These are phyloP conservation scores for Sinotaia quadrata DNA, from an alignment of 2,888 invertebrate species.

Conservation along the genomic window DNA sequence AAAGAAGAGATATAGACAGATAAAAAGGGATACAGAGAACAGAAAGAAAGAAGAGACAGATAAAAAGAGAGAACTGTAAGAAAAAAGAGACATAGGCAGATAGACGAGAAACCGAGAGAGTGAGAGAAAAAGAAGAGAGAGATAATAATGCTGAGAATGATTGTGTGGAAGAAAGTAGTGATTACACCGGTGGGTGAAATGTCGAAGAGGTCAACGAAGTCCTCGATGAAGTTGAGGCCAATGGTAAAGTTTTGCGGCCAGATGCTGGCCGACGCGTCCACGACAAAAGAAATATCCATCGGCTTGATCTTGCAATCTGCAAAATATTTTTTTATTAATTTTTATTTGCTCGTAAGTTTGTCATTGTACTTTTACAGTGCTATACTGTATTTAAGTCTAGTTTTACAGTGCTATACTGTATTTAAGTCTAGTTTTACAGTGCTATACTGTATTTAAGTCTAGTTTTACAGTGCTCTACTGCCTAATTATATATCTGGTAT, in stretches of 20 bases:
- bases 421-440: no score
- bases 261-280: slow-evolving; percentile 37
- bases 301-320: slow-evolving; percentile 31
- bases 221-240: slow-evolving; percentile 36
- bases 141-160: neutral
- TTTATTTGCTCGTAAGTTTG: no score
- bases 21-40: neutral
- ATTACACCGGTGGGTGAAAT: slow-evolving; percentile 33
- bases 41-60: neutral
- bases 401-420: no score
- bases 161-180: neutral
- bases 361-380: no score
- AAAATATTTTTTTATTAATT: no score
- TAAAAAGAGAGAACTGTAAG: neutral
- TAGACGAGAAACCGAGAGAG: slow-evolving; percentile 2
- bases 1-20: neutral
- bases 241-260: slow-evolving; percentile 40
- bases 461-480: no score
- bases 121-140: slow-evolving; percentile 10
- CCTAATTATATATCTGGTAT: no score
- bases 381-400: no score
- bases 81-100: neutral
- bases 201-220: slow-evolving; percentile 36
- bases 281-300: slow-evolving; percentile 35
- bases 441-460: no score